Evolutionary conservation across 2,888 invertebrate species (phyloP).

Genomic region (Caenorhabditis japonica): DNA sequence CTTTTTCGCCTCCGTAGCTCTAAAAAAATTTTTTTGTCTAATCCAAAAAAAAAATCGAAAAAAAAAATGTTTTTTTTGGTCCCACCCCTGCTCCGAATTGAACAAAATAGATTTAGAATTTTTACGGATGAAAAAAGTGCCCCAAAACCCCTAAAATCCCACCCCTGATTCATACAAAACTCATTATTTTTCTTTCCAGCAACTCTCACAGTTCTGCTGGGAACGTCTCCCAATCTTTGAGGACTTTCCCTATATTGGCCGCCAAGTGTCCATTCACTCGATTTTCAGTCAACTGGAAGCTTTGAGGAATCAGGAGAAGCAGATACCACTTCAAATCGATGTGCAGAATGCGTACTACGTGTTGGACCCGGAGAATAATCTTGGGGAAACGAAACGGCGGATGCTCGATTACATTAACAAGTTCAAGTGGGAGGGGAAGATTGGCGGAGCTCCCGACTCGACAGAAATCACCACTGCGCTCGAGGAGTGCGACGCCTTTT

Average conservation of each 20-base stretch:
- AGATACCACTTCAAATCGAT: slow-evolving; percentile 66
- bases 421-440: slow-evolving; percentile 65
- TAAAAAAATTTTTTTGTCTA: too few species aligned
- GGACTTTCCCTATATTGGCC: slow-evolving; percentile 60
- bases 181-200: slow-evolving; percentile 3
- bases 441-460: slow-evolving; percentile 55
- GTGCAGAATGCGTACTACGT: slow-evolving; percentile 68
- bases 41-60: too few species aligned
- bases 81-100: too few species aligned
- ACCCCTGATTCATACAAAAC: too few species aligned
- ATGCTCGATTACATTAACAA: slow-evolving; percentile 61
- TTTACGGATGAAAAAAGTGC: too few species aligned
- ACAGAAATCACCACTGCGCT: slow-evolving; percentile 56
- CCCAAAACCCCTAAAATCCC: too few species aligned
- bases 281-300: slow-evolving; percentile 50
- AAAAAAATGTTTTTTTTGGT: too few species aligned
- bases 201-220: slow-evolving; percentile 63
- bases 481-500: slow-evolving; percentile 64
- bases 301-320: slow-evolving; percentile 21
- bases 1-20: too few species aligned
- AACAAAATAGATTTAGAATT: too few species aligned
- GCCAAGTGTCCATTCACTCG: slow-evolving; percentile 66
- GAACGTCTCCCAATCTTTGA: slow-evolving; percentile 65
- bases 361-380: slow-evolving; percentile 72
- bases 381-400: slow-evolving; percentile 66